phyloP scores from a whole-genome alignment of 1,140 invertebrate genomes.

The Zophobas morio region DNA sequence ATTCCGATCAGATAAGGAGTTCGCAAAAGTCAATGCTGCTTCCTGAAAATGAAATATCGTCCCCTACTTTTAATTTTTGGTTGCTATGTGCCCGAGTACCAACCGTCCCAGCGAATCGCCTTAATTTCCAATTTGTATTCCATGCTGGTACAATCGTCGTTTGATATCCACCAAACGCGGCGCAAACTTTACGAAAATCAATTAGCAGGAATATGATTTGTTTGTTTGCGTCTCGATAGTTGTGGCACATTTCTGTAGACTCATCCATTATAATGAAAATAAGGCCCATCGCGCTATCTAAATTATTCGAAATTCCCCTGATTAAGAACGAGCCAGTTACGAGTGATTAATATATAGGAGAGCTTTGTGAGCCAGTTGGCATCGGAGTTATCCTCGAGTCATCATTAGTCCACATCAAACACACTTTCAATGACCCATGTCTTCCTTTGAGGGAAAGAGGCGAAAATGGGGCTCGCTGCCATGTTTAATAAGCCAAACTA shows the following conservation, averaged over 20 bases:
- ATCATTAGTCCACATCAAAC: conserved; percentile 9
- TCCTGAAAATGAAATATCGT: too few relatives aligned
- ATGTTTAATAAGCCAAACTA: background rate
- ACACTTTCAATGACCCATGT: conserved; percentile 12
- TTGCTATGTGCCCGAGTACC: too few relatives aligned
- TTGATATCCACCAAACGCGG: conserved; percentile 9
- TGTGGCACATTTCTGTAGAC: conserved; percentile 9
- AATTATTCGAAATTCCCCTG: conserved; percentile 15
- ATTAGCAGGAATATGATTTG: conserved; percentile 31
- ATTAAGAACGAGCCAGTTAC: background rate
- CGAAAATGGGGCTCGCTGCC: background rate
- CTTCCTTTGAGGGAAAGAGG: conserved; percentile 15
- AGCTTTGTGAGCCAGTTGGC: conserved; percentile 7
- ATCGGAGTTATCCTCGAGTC: background rate
- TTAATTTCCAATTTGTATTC: conserved; percentile 36
- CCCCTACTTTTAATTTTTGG: too few relatives aligned
- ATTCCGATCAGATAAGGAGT: too few relatives aligned
- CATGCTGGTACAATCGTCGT: conserved; percentile 4
- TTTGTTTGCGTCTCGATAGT: conserved; percentile 26
- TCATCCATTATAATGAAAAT: conserved; percentile 23
- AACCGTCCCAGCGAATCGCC: background rate
- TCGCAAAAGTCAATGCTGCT: too few relatives aligned
- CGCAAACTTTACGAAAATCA: conserved; percentile 24
- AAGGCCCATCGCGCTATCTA: conserved; percentile 8
- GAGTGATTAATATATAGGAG: conserved; percentile 18